Evolutionary conservation across 2,888 invertebrate genomes (phyloP).

Genomic region (Chalcis sispes): DNA sequence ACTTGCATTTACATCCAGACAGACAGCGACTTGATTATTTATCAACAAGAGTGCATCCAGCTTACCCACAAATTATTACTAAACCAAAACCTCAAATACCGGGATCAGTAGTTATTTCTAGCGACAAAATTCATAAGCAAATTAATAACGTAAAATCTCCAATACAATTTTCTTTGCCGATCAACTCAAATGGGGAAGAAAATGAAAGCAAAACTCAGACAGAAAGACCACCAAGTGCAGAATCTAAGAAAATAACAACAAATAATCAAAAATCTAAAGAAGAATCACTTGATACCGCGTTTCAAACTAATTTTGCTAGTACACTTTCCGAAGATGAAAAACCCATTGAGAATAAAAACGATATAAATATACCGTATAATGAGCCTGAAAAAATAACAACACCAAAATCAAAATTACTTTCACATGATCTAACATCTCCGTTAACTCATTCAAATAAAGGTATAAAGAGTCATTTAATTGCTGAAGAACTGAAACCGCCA

Average conservation of each 20-base stretch:
- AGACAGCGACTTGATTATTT: constrained; percentile 49
- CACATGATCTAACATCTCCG: constrained; percentile 71
- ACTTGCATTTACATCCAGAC: constrained; percentile 27
- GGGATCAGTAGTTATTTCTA: constrained; percentile 67
- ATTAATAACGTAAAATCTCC: constrained; percentile 62
- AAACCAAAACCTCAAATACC: constrained; percentile 70
- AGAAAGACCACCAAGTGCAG: constrained; percentile 68
- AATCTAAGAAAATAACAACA: constrained; percentile 35
- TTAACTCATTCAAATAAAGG: constrained; percentile 28
- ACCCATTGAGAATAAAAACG: constrained; percentile 28
- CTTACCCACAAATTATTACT: constrained; percentile 70
- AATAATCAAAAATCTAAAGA: constrained; percentile 62
- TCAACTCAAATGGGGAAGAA: constrained; percentile 67
- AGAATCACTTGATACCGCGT: constrained; percentile 66
- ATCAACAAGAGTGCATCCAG: constrained; percentile 66
- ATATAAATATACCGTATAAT: neutral
- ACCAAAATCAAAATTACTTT: constrained; percentile 63
- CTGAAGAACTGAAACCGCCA: constrained; percentile 69
- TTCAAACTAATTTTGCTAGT: constrained; percentile 68
- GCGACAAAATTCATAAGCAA: constrained; percentile 53
- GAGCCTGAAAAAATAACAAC: constrained; percentile 40
- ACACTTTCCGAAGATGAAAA: constrained; percentile 58
- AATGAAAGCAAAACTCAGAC: constrained; percentile 68
- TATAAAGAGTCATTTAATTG: constrained; percentile 60
- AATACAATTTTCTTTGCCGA: constrained; percentile 69